These are phyloP conservation scores for Nannoperca obscura DNA, from an alignment of 2,797 vertebrate species.

Conservation along the genomic window DNA sequence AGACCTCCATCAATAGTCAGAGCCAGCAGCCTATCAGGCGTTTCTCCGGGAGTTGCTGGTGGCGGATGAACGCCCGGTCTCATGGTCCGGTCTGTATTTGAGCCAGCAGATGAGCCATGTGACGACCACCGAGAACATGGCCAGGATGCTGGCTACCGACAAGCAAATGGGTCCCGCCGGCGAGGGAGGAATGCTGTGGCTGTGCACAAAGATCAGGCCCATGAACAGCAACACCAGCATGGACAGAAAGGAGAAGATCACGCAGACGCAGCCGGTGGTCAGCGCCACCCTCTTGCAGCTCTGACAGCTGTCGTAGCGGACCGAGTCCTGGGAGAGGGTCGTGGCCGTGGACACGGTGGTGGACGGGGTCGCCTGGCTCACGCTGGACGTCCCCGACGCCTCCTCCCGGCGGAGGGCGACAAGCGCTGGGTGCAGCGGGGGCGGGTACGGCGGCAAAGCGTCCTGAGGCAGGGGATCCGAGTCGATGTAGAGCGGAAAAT, in stretches of 20 bases:
- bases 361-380: constrained; percentile 80
- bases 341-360: constrained; percentile 87
- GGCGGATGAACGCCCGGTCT: constrained; percentile 79
- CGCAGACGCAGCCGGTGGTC: constrained; percentile 94
- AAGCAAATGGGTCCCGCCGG: constrained; percentile 94
- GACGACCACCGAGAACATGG: constrained; percentile 94
- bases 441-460: constrained; percentile 87
- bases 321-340: constrained; percentile 87
- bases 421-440: constrained; percentile 83
- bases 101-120: constrained; percentile 96
- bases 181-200: constrained; percentile 89
- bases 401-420: constrained; percentile 84
- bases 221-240: constrained; percentile 96
- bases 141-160: constrained; percentile 94
- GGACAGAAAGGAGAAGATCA: constrained; percentile 94
- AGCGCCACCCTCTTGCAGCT: constrained; percentile 92
- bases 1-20: constrained; percentile 28
- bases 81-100: constrained; percentile 92
- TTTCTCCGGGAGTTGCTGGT: constrained; percentile 84
- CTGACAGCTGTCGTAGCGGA: constrained; percentile 90
- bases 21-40: constrained; percentile 72
- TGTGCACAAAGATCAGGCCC: constrained; percentile 96
- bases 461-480: constrained; percentile 92
- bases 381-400: constrained; percentile 73
- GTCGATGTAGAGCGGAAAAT: constrained; percentile 90